phyloP scores from a whole-genome alignment of 2,113 vertebrate genomes.

The Tetrao urogallus region DNA sequence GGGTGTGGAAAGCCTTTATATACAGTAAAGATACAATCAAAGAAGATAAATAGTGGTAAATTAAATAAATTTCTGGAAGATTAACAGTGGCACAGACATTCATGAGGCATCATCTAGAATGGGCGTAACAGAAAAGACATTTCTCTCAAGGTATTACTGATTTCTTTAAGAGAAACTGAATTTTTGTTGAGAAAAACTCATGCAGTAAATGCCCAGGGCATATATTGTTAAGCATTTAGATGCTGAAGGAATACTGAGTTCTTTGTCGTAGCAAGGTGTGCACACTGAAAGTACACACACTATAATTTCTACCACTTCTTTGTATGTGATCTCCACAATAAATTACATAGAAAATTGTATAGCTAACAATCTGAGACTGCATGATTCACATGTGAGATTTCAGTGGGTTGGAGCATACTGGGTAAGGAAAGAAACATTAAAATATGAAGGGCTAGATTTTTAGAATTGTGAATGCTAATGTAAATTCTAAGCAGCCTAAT shows the following conservation, averaged over 20 bases:
- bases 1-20: not conserved
- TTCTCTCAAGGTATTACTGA: not conserved
- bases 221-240: not conserved
- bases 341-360: not conserved
- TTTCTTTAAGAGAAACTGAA: not conserved
- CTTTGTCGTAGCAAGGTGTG: not conserved
- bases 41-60: not conserved
- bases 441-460: not conserved
- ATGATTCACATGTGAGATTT: not conserved
- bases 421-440: not conserved
- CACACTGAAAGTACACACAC: not conserved
- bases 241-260: not conserved
- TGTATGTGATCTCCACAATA: not conserved
- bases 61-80: not conserved
- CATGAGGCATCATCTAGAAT: not conserved
- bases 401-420: not conserved
- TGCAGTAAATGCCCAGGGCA: not conserved
- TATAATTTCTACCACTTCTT: not conserved
- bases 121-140: not conserved
- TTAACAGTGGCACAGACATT: not conserved
- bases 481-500: slow-evolving; percentile 2
- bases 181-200: not conserved
- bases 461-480: not conserved
- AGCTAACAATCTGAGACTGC: not conserved
- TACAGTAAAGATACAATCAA: not conserved